These are phyloP conservation scores for Eledona agricola DNA, from an alignment of 2,888 invertebrate species.

Conservation along the genomic window DNA sequence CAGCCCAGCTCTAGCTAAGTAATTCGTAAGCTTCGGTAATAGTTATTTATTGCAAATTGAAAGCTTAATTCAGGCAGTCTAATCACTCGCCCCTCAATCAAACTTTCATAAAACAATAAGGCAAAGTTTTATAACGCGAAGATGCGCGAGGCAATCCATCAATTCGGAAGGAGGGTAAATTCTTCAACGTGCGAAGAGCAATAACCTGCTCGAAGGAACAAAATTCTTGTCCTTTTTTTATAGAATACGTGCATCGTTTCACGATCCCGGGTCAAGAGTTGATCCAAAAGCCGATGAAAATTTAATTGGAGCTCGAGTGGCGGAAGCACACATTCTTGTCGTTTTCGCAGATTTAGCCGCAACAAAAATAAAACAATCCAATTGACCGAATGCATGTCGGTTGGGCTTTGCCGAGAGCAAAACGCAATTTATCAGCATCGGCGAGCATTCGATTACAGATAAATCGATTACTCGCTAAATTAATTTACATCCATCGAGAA, in stretches of 20 bases:
- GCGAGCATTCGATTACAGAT: no score
- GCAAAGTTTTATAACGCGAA: slow-evolving; percentile 7
- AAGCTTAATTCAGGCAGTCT: slow-evolving; percentile 30
- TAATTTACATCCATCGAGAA: no score
- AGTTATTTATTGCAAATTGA: slow-evolving; percentile 35
- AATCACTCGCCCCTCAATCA: no score
- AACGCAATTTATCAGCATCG: no score
- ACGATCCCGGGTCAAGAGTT: no score
- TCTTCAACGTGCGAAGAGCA: slow-evolving; percentile 5
- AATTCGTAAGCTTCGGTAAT: slow-evolving; percentile 34
- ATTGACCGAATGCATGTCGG: no score
- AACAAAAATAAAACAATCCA: no score
- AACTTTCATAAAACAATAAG: background rate
- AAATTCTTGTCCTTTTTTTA: slow-evolving; percentile 9
- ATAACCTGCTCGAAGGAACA: slow-evolving; percentile 17
- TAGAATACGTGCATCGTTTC: slow-evolving; percentile 9
- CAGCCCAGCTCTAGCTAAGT: slow-evolving; percentile 23
- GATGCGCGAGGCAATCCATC: slow-evolving; percentile 5
- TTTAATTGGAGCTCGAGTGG: slow-evolving; percentile 3
- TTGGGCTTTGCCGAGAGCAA: no score
- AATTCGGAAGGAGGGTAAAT: slow-evolving; percentile 14
- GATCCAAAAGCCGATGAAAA: slow-evolving; percentile 1
- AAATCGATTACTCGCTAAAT: no score
- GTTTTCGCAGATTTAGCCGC: no score
- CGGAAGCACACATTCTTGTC: no score